Percentiles rank a stretch among this genome's conserved stretches.
Evolutionary conservation across 2,888 invertebrate genomes (phyloP).

Genomic region (Agrotis clavis): DNA sequence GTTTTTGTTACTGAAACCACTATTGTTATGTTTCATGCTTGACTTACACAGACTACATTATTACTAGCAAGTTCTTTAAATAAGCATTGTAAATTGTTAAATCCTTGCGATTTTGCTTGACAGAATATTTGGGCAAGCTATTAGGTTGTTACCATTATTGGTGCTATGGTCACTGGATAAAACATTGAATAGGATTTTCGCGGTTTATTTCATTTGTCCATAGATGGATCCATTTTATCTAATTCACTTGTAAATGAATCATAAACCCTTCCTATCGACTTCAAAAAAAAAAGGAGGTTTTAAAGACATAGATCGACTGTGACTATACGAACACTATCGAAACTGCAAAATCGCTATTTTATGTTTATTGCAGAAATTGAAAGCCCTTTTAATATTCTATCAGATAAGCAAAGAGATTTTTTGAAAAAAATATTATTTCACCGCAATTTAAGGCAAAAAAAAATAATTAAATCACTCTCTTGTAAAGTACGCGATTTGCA

Average conservation of each 20-base stretch:
- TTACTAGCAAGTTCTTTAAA: not conserved
- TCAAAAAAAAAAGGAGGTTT: no score
- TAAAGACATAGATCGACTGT: not conserved
- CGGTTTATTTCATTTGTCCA: not conserved
- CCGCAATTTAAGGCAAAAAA: no score
- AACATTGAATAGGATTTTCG: not conserved
- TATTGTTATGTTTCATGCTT: slow-evolving; percentile 58
- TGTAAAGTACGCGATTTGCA: no score
- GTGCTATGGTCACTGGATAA: not conserved
- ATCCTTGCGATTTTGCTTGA: not conserved
- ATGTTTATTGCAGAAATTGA: no score
- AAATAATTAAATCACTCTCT: no score
- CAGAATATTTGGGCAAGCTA: not conserved
- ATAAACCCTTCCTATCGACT: not conserved
- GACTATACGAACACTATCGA: no score
- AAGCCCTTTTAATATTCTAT: no score
- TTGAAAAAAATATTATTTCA: no score
- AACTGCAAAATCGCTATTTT: no score
- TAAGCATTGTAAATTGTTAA: not conserved
- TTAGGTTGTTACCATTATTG: not conserved
- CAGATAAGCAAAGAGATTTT: no score
- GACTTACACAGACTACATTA: slow-evolving; percentile 35
- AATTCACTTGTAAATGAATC: not conserved
- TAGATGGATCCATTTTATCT: not conserved
- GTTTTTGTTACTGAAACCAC: slow-evolving; percentile 46